Conservation (phyloP, 2,888 invertebrate genomes). For the Scaptomyza flava region DNA sequence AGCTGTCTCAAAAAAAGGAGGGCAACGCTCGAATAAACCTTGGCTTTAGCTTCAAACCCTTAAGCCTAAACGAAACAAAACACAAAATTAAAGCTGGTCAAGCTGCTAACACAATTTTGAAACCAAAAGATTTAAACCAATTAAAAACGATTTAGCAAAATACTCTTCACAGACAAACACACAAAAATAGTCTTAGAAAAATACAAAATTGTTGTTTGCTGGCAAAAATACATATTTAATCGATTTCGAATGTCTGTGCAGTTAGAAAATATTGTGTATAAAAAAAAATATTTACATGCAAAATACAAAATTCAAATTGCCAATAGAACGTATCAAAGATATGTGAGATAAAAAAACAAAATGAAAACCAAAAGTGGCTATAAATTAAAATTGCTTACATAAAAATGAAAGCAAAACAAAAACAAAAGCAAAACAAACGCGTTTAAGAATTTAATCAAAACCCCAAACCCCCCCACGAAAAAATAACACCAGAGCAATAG, state of each 20-base stretch:
- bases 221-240: conserved; percentile 47
- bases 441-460: conserved; percentile 65
- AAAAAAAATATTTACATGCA: background rate
- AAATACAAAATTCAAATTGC: background rate
- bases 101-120: background rate
- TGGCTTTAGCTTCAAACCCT: background rate
- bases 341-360: conserved; percentile 1
- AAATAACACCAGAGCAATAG: conserved; percentile 15
- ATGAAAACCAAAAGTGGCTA: conserved; percentile 19
- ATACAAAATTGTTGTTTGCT: conserved; percentile 8
- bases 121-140: background rate
- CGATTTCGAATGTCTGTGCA: conserved; percentile 50
- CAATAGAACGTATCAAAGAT: background rate
- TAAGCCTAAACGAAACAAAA: background rate
- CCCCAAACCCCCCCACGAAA: background rate
- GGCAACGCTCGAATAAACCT: conserved; percentile 9
- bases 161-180: too few relatives aligned
- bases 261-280: background rate
- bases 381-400: conserved; percentile 32
- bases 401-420: too few relatives aligned
- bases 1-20: background rate
- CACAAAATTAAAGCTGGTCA: conserved; percentile 7
- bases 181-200: background rate
- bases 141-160: conserved; percentile 9
- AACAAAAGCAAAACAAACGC: background rate